Evolutionary conservation across 1,140 invertebrate genomes (phyloP), one percentile per base, ranked within the genome.

Genomic region (Mya arenaria): DNA sequence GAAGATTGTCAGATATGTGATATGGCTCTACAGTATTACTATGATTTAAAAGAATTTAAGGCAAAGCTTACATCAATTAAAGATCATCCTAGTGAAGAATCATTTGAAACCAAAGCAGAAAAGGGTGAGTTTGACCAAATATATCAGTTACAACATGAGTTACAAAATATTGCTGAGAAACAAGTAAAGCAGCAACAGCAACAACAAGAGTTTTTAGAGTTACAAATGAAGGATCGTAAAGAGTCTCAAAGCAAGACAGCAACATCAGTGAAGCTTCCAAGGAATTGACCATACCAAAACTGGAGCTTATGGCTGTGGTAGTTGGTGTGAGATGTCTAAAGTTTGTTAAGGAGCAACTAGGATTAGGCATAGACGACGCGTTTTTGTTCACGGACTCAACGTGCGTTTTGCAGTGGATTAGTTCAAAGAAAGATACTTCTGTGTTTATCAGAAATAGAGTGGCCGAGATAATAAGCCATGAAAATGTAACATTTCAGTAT

Each of bases 401-500:
- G 28, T 69, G 66, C 44, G 66, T 69, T 69, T 28, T 69, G 15
- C 66, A 69, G 37, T 69, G 66, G 66, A 69, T 41, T 41, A 4
- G 23, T 69, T 69, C 66, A 44, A 69, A 69, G 13, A 69, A n/a
- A n/a, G 5, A 8, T 41, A 19, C 15, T 25, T 39, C 66, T 41
- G 66, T 69, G 15, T 69, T 69, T 66, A 32, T 66, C 15, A 8
- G 8, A 44, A 69, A 69, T 44, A 39, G 66, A 44, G 4, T 69
- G 39, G 44, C 23, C 10, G 66, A 69, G 25, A 69, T 69, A 15
- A 69, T 17, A 44, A 39, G 41, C 5, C 41, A 39, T 5, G 39
- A 44, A 23, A 36, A 48, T 15, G 28, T 69, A 6, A 10, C 6
- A 13, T 69, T 69, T 36, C 25, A 36, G 15, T 69, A 69, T 41